phyloP scores from a whole-genome alignment of 64 coral and sea anemone species.

The Montipora cactus region DNA sequence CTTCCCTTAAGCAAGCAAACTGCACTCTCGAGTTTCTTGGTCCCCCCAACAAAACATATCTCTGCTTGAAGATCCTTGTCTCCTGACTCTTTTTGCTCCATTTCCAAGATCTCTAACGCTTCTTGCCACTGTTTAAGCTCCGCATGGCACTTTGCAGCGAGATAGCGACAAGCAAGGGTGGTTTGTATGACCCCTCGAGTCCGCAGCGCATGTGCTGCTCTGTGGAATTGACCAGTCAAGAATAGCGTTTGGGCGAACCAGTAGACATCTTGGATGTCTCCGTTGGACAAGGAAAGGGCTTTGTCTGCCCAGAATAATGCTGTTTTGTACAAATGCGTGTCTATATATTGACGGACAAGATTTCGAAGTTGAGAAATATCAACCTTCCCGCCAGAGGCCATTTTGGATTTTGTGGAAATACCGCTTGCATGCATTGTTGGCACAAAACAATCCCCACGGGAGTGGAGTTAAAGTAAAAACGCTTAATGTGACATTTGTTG shows the following conservation, averaged over 20 bases:
- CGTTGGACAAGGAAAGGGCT: constrained; percentile 92
- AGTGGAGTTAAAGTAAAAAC: neutral
- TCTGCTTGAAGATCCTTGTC: constrained; percentile 70
- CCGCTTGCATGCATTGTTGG: constrained; percentile 16
- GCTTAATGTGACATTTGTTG: neutral
- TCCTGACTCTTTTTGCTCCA: constrained; percentile 77
- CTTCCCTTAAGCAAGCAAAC: constrained; percentile 81
- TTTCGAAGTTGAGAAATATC: constrained; percentile 98
- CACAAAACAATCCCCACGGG: constrained; percentile 8
- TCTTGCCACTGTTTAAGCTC: constrained; percentile 97
- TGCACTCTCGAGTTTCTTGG: constrained; percentile 89
- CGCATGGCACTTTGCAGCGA: constrained; percentile 95
- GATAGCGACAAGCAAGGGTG: constrained; percentile 86
- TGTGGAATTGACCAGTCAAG: constrained; percentile 84
- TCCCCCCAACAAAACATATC: constrained; percentile 53
- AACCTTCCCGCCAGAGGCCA: constrained; percentile 99
- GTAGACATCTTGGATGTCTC: constrained; percentile 96
- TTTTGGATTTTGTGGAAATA: constrained; percentile 55
- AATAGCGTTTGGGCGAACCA: constrained; percentile 98
- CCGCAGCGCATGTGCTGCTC: constrained; percentile 81
- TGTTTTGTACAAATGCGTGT: constrained; percentile 97
- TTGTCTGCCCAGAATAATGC: constrained; percentile 99
- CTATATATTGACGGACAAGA: constrained; percentile 94
- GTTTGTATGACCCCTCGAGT: constrained; percentile 81
- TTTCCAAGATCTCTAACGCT: constrained; percentile 87